Conservation (phyloP, 1,140 invertebrate genomes). For the Nephila pilipes region DNA sequence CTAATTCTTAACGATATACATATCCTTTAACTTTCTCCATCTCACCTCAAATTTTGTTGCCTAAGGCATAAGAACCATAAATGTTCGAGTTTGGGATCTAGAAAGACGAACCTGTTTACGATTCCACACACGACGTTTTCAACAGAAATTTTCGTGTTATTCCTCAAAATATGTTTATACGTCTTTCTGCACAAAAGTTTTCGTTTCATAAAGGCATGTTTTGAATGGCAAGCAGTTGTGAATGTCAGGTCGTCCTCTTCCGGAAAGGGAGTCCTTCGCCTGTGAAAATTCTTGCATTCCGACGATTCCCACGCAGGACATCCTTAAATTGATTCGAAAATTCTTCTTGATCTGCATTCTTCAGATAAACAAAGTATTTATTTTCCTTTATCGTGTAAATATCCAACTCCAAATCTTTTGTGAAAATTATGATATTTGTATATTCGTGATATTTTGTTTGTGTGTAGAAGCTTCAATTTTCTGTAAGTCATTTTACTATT, state of each 20-base stretch:
- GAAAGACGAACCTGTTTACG: slow-evolving; percentile 13
- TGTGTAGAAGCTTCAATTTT: too few relatives aligned
- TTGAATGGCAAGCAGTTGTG: slow-evolving; percentile 57
- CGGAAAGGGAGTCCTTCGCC: neutral
- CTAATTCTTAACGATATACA: too few relatives aligned
- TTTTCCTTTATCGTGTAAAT: neutral
- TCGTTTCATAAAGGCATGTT: slow-evolving; percentile 63
- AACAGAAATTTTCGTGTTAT: slow-evolving; percentile 33
- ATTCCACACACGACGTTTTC: slow-evolving; percentile 24
- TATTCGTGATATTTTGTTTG: neutral
- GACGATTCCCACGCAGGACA: neutral
- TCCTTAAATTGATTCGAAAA: slow-evolving; percentile 5
- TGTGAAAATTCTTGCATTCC: neutral
- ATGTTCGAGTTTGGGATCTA: neutral
- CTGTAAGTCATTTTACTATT: neutral
- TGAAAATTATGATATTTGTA: neutral
- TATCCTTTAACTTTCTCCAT: neutral
- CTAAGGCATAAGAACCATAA: neutral
- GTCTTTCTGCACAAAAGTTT: slow-evolving; percentile 45
- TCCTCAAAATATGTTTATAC: slow-evolving; percentile 46
- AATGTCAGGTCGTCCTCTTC: neutral
- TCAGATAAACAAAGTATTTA: slow-evolving; percentile 13
- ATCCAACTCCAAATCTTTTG: neutral
- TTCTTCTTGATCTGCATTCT: neutral
- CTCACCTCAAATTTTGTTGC: neutral